Evolutionary conservation across 92 coral and sea anemone species (phyloP).

Genomic region (Porites lobata): DNA sequence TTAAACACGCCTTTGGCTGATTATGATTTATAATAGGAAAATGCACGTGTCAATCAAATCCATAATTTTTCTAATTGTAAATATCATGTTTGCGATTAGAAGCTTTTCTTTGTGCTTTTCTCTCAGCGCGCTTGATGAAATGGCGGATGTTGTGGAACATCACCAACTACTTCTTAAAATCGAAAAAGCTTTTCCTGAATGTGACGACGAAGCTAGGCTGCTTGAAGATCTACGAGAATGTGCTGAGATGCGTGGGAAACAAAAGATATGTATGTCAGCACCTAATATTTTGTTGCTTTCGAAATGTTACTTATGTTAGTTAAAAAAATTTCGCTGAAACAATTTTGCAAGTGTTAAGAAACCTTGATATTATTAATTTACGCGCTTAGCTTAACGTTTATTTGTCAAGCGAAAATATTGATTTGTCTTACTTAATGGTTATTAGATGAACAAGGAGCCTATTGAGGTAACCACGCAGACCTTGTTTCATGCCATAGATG

Average conservation of each 20-base stretch:
- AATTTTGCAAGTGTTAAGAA: no score
- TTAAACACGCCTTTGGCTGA: no score
- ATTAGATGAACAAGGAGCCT: not conserved
- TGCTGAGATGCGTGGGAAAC: constrained; percentile 78
- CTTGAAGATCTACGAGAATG: constrained; percentile 73
- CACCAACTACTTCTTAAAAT: constrained; percentile 79
- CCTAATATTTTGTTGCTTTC: no score
- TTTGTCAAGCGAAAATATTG: not conserved
- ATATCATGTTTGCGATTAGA: not conserved
- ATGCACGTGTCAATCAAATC: no score
- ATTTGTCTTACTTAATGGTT: no score
- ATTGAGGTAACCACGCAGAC: not conserved
- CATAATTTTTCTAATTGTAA: no score
- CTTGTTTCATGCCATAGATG: no score
- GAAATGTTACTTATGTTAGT: no score
- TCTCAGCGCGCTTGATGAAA: constrained; percentile 68
- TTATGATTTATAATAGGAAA: no score
- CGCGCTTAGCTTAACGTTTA: not conserved
- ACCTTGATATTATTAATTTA: not conserved
- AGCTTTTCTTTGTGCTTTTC: not conserved
- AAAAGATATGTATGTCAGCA: constrained; percentile 77
- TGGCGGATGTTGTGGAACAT: constrained; percentile 89
- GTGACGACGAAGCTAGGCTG: constrained; percentile 51
- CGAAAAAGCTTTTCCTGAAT: constrained; percentile 83
- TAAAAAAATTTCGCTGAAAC: no score